Base-by-base conservation (phyloP, 2,888 invertebrate genomes). In the Ypsolopha sequella region DNA sequence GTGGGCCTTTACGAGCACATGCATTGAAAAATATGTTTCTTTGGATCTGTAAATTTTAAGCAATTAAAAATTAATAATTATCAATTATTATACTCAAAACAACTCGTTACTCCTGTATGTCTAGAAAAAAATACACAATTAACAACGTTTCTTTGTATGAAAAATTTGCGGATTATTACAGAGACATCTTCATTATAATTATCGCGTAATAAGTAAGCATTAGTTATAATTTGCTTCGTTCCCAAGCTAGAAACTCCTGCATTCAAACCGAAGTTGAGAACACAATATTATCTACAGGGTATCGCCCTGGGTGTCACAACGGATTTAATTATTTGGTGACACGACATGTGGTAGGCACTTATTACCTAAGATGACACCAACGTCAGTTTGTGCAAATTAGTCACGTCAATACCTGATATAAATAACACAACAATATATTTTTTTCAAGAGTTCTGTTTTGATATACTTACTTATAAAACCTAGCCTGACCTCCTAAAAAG, bases 271-370 rank as follows among this genome's bases (percentile, higher is more conserved):
- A 24, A 24, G 43, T 8, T 14, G 34, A 46, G 46, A 11, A 36
- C 55, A 55, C 50, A 49, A 51, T 56, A 53, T 60, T 61, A 61
- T 61, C 62, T 56, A 48, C 53, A 61, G 58, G 60, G 58, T 65
- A 65, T 64, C 67, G 56, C 58, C 49, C 41, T 41, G 47, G 56
- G 57, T 54, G 58, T 36, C 48, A 13, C 49, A 41, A 36, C 11
- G 13, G 47, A 56, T 58, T 51, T 73, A 73, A 75, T 74, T 67
- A 71, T 70, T 72, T 66, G 65, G 66, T 64, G 73, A 70, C 74
- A 70, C 56, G 55, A 51, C 51, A 48, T 47, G 47, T 47, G 7
- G 13, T 39, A 39, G 10, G 9, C 11, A 11, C 39, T 39, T 39
- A 39, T 39, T 39, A 39, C 24, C 24, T 24, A 24, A 24, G 24